Evolutionary conservation across 2,113 vertebrate genomes (phyloP), one percentile per base, ranked within the genome.

Genomic region (Fukomys damarensis): DNA sequence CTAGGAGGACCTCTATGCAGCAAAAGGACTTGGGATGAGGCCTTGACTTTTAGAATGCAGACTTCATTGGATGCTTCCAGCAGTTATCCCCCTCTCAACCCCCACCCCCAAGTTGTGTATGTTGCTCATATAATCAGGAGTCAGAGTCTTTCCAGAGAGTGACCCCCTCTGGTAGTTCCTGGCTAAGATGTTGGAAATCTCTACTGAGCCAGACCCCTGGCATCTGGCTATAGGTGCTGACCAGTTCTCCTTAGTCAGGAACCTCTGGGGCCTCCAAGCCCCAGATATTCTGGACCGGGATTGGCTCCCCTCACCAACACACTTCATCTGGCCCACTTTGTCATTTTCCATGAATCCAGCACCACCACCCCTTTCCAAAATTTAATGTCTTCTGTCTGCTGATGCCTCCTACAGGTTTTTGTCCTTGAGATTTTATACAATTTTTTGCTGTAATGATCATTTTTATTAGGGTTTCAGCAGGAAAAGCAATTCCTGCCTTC

Each of bases 401-500:
- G 12, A 63, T 83, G 28, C 81, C 77, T 82, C 41, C 19, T 93
- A 63, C 17, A n/a, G 30, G 28, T n/a, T 83, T 90, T 81, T 30
- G 30, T 92, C 63, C 28, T 83, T 91, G 32, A 68, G 58, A 85
- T 38, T 58, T 89, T 82, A 66, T 61, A 46, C 28, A 17, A 17
- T 26, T 80, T 61, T 68, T 32, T 63, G 61, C 4, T 35, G 43
- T 54, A 41, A 41, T 65, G 76, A 38, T 79, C 22, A 16, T 91
- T 95, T 85, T 94, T 74, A 74, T 54, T 83, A 93, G 52, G 3
- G 17, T 74, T 83, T 92, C 46, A 89, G 81, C 38, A 90, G 70
- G 58, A 63, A 59, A n/a, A 80, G 28, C 43, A 46, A 30, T 76
- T 76, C 28, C 26, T 49, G 28, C 26, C 43, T 77, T 49, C 43